Percentiles rank a stretch among this genome's conserved stretches.
Evolutionary conservation across 2,797 vertebrate genomes (phyloP).

Genomic region (Garrulus glandarius): DNA sequence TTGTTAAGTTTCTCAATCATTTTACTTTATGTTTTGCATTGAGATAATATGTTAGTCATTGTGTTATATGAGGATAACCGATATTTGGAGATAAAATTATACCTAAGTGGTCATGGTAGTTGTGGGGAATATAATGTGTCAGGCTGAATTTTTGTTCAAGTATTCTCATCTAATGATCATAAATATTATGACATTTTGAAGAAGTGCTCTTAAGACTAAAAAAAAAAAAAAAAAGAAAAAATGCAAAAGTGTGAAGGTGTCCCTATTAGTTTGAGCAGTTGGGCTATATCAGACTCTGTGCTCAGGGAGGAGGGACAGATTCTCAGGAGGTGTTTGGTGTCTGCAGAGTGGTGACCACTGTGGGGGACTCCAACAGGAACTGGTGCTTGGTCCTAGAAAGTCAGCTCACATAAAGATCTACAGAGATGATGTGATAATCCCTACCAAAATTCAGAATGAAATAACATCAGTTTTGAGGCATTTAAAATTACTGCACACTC

Average conservation of each 20-base stretch:
- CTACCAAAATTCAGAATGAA: slow-evolving; percentile 15
- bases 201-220: slow-evolving; percentile 2
- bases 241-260: neutral
- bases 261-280: neutral
- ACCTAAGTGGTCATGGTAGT: neutral
- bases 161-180: slow-evolving; percentile 19
- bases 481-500: neutral
- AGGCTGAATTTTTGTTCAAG: slow-evolving; percentile 20
- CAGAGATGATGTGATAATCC: neutral
- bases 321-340: neutral
- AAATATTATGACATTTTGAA: slow-evolving; percentile 59
- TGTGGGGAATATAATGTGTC: neutral
- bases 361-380: neutral
- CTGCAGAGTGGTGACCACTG: neutral
- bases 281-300: neutral
- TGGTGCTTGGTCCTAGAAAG: neutral
- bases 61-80: neutral
- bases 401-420: neutral
- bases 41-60: neutral
- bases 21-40: neutral
- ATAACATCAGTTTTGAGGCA: neutral
- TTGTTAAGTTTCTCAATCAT: neutral
- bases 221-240: neutral
- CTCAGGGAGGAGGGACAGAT: neutral
- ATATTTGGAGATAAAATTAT: slow-evolving; percentile 3